Evolutionary conservation across 2,888 invertebrate genomes (phyloP).

Genomic region (Ypsolopha sequella): DNA sequence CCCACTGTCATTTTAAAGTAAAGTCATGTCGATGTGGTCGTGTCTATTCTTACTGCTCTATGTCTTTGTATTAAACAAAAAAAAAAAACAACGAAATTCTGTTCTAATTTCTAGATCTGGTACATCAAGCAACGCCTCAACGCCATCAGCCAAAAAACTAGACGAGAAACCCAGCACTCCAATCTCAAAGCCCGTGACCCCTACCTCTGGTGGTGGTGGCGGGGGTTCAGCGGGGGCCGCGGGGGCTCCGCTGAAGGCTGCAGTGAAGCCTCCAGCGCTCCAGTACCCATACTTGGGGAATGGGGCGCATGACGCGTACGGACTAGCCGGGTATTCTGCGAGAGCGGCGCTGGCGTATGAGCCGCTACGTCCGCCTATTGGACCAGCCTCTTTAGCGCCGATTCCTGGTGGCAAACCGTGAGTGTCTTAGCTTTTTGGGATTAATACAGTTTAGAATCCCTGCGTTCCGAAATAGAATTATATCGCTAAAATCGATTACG

Average conservation of each 20-base stretch:
- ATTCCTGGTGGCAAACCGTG: slow-evolving; percentile 89
- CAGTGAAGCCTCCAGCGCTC: slow-evolving; percentile 70
- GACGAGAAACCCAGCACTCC: slow-evolving; percentile 93
- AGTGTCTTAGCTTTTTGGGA: slow-evolving; percentile 53
- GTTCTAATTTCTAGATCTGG: slow-evolving; percentile 77
- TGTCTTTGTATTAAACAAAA: too few species aligned
- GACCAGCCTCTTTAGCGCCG: slow-evolving; percentile 72
- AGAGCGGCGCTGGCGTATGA: slow-evolving; percentile 62
- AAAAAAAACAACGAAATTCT: too few species aligned
- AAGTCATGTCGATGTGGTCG: too few species aligned
- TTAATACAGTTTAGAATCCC: too few species aligned
- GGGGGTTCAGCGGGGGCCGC: slow-evolving; percentile 68
- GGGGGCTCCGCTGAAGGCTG: slow-evolving; percentile 67
- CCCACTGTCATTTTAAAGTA: too few species aligned
- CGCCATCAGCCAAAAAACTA: slow-evolving; percentile 88
- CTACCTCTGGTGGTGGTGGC: slow-evolving; percentile 77
- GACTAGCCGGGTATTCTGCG: slow-evolving; percentile 63
- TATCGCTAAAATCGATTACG: too few species aligned
- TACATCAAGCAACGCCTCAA: slow-evolving; percentile 91
- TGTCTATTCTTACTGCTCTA: too few species aligned
- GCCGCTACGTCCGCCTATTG: slow-evolving; percentile 61
- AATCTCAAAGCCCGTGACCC: slow-evolving; percentile 91
- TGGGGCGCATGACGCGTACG: slow-evolving; percentile 62
- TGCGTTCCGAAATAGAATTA: too few species aligned
- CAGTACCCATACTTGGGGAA: slow-evolving; percentile 75